Evolutionary conservation across 2,113 vertebrate species (phyloP).

Genomic region (Capricornis sumatraensis): DNA sequence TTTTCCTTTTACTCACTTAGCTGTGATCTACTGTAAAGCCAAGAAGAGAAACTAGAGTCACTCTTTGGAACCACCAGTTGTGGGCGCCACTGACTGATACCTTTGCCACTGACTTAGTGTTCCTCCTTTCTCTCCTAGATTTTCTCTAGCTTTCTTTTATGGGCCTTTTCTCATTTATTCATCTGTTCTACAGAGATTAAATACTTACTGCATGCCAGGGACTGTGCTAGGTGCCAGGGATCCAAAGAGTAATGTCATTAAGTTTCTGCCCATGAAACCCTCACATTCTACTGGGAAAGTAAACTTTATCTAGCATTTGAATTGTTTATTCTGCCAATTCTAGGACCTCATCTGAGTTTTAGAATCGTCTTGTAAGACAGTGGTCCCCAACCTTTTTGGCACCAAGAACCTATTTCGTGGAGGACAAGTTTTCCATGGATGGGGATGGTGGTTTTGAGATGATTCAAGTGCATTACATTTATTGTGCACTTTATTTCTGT

Average conservation of each 20-base stretch:
- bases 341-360: not conserved
- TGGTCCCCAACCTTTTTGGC: not conserved
- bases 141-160: not conserved
- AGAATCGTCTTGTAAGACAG: not conserved
- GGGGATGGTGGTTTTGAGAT: not conserved
- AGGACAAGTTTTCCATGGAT: not conserved
- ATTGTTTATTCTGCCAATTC: not conserved
- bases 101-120: rapidly evolving
- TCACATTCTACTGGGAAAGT: not conserved
- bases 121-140: not conserved
- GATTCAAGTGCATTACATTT: not conserved
- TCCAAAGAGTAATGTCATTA: not conserved
- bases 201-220: not conserved
- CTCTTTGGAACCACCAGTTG: not conserved
- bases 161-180: not conserved
- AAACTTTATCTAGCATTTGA: not conserved
- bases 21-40: not conserved
- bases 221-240: not conserved
- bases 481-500: not conserved
- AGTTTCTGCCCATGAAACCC: not conserved
- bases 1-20: not conserved
- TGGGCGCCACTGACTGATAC: not conserved
- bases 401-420: not conserved
- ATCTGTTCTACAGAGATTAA: not conserved
- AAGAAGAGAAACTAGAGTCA: not conserved